A percentile compares a stretch with the other conserved stretches of the same genome.
phyloP scores from a whole-genome alignment of 2,797 vertebrate genomes.

The Botia almorhae region DNA sequence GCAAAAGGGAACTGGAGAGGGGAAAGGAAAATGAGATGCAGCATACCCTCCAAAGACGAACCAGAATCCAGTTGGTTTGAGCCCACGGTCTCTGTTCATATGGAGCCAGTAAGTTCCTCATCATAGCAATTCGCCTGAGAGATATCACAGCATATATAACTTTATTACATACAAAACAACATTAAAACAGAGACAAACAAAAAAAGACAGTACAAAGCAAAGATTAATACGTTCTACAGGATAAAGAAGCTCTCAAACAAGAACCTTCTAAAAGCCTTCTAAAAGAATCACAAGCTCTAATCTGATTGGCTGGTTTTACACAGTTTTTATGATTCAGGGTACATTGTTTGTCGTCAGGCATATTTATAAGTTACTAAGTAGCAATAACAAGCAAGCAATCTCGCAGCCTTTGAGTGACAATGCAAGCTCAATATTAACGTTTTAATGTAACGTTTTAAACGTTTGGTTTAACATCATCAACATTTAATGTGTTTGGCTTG shows the following conservation, averaged over 20 bases:
- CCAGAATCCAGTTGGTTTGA: conserved; percentile 98
- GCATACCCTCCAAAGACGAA: conserved; percentile 92
- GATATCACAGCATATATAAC: conserved; percentile 12
- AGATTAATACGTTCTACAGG: not conserved
- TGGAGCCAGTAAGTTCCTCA: conserved; percentile 93
- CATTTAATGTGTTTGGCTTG: not conserved
- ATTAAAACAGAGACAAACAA: not conserved
- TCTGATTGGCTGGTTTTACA: too few species aligned
- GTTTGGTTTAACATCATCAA: not conserved
- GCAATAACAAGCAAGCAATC: too few species aligned
- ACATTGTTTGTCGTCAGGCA: too few species aligned
- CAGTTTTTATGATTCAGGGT: too few species aligned
- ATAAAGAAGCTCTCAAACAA: too few species aligned
- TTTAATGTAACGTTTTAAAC: too few species aligned
- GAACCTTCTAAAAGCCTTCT: too few species aligned
- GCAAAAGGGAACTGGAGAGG: too few species aligned
- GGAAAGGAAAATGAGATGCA: not conserved
- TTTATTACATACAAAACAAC: conserved; percentile 14
- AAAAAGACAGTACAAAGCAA: not conserved
- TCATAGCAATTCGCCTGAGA: conserved; percentile 91
- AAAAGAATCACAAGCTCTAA: too few species aligned
- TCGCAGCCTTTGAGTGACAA: too few species aligned
- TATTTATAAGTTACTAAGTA: too few species aligned
- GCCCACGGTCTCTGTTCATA: conserved; percentile 98
- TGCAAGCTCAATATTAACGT: too few species aligned